Conservation (phyloP, 2,113 vertebrate species). For the Hippocampus barbouri region DNA sequence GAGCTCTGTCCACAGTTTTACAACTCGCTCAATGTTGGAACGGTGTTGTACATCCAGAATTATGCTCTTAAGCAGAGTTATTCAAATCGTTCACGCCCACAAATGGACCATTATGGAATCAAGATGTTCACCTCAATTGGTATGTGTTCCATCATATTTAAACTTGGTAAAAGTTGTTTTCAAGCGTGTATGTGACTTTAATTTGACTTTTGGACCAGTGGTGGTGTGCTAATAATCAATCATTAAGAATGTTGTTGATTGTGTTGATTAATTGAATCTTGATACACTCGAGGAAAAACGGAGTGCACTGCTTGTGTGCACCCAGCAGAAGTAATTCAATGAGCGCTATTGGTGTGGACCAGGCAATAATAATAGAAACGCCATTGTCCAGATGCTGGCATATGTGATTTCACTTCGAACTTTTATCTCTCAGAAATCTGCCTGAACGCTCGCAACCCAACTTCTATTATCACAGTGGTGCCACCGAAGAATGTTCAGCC, state of each 20-base stretch:
- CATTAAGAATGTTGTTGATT: neutral
- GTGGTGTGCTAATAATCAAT: neutral
- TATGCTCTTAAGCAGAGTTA: constrained; percentile 82
- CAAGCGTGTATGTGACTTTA: no score
- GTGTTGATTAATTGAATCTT: neutral
- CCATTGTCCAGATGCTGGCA: neutral
- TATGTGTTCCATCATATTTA: constrained; percentile 48
- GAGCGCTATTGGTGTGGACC: neutral
- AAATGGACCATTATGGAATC: constrained; percentile 75
- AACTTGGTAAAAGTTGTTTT: no score
- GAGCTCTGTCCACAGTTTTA: constrained; percentile 88
- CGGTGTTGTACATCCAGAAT: constrained; percentile 80
- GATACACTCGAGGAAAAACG: neutral
- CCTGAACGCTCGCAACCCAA: constrained; percentile 79
- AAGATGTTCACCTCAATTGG: constrained; percentile 79
- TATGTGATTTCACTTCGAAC: neutral
- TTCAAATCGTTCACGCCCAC: constrained; percentile 75
- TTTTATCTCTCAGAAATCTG: constrained; percentile 76
- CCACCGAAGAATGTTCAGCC: constrained; percentile 77
- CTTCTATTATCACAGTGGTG: constrained; percentile 78
- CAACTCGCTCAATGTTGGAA: constrained; percentile 78
- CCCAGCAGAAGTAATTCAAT: neutral
- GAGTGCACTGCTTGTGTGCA: neutral
- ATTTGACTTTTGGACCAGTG: neutral
- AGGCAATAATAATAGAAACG: neutral